Base-by-base conservation (phyloP, 2,113 vertebrate species). In the Atractosteus spatula region DNA sequence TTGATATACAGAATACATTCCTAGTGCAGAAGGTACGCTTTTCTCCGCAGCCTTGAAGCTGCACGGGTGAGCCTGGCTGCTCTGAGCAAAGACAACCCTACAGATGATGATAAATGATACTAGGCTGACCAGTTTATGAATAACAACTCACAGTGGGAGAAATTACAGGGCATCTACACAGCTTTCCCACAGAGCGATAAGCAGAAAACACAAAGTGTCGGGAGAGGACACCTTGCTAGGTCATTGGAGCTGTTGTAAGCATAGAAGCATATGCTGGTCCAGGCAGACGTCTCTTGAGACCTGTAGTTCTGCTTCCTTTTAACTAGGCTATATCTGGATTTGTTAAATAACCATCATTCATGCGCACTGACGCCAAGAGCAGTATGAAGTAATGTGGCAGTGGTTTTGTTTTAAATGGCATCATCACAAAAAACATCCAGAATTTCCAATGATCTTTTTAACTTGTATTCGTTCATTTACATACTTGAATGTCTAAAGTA, bases 71-170 rank as follows among this genome's bases (percentile, higher is more conserved):
- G 29, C 12, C 13, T 7, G 56, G n/a, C 13, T 59, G 3, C 56
- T 11, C 56, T 59, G 11, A 59, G 56, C 56, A 59, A 13, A n/a
- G 11, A 64, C 5, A 17, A 29, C 41, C 13, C 17, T 12, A 3
- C 62, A 29, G 62, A 59, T 64, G 62, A 64, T 64, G 62, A 62
- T 62, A 17, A 41, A 64, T 64, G 62, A 64, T n/a, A 59, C 17
- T 8, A 17, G 62, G 62, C n/a, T 64, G 62, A 10, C 62, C 62
- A 64, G 16, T 64, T 29, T 41, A 64, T 64, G 62, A 64, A 17
- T 41, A 41, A 42, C 17, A 64, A 64, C 17, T 17, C 62, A 64
- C 16, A 41, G 62, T 8, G 62, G 62, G 62, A 64, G 13, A 64
- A 64, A 64, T 64, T 64, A 64, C 8, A 64, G 62, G 17, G n/a